These are phyloP conservation scores for Scomber colias DNA, from an alignment of 2,113 vertebrate genomes.

Conservation along the genomic window DNA sequence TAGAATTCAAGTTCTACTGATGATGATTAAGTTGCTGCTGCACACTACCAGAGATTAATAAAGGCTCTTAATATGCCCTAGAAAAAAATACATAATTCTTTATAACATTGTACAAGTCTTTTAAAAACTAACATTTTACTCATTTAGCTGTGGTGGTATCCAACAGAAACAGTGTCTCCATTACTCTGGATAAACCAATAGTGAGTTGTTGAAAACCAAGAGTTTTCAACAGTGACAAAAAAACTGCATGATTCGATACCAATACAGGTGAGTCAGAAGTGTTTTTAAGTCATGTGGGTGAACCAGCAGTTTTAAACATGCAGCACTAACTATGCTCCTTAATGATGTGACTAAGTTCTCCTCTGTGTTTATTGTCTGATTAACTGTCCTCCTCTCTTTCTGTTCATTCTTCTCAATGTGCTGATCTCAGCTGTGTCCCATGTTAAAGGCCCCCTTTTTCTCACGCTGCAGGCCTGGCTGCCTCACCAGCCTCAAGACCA, in stretches of 20 bases:
- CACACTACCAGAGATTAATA: neutral
- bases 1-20: neutral
- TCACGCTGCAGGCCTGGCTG: conserved; percentile 56
- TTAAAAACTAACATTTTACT: too few relatives aligned
- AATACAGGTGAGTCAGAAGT: neutral
- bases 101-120: neutral
- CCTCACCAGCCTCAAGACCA: conserved; percentile 50
- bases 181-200: neutral
- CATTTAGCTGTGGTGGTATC: neutral
- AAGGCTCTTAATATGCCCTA: neutral
- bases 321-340: neutral
- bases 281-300: neutral
- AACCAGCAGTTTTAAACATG: neutral
- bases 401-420: conserved; percentile 24
- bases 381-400: conserved; percentile 8
- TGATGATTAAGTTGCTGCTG: neutral
- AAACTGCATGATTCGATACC: too few relatives aligned
- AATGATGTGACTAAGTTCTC: neutral
- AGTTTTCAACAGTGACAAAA: neutral
- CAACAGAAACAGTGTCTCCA: neutral
- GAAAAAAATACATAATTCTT: neutral
- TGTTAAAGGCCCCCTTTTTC: conserved; percentile 72
- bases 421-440: conserved; percentile 60
- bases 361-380: neutral
- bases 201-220: too few relatives aligned